Conservation (phyloP, 2,113 vertebrate genomes). For the Myotis yumanensis region DNA sequence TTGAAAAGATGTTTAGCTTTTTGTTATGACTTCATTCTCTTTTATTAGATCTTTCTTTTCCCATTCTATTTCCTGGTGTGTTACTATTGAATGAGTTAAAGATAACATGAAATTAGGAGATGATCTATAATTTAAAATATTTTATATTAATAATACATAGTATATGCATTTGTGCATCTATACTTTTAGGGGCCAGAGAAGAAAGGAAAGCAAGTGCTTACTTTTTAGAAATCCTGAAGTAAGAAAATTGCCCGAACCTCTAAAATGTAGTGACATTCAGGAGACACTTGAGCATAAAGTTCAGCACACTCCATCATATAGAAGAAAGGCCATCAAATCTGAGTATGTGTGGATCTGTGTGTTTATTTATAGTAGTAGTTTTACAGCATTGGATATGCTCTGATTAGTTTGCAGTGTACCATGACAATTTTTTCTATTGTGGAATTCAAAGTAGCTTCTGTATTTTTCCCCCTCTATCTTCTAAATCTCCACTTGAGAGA, state of each 20-base stretch:
- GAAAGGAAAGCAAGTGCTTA: neutral
- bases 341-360: neutral
- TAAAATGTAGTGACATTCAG: slow-evolving; percentile 27
- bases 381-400: slow-evolving; percentile 38
- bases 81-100: neutral
- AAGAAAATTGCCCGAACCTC: neutral
- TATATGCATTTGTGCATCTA: neutral
- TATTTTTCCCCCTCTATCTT: neutral
- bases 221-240: slow-evolving; percentile 21
- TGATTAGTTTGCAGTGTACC: slow-evolving; percentile 50
- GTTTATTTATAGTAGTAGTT: slow-evolving; percentile 58
- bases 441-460: slow-evolving; percentile 32
- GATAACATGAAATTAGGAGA: neutral
- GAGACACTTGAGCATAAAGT: neutral
- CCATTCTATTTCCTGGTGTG: neutral
- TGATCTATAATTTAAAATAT: neutral
- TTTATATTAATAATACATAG: neutral
- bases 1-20: slow-evolving; percentile 12
- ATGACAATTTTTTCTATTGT: slow-evolving; percentile 44
- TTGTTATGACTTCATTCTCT: neutral
- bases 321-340: slow-evolving; percentile 29
- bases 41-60: neutral
- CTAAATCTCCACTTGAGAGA: slow-evolving; percentile 41
- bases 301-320: slow-evolving; percentile 13
- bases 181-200: neutral